Evolutionary conservation across 2,113 vertebrate species (phyloP).

Genomic region (Hepsetus odoe): DNA sequence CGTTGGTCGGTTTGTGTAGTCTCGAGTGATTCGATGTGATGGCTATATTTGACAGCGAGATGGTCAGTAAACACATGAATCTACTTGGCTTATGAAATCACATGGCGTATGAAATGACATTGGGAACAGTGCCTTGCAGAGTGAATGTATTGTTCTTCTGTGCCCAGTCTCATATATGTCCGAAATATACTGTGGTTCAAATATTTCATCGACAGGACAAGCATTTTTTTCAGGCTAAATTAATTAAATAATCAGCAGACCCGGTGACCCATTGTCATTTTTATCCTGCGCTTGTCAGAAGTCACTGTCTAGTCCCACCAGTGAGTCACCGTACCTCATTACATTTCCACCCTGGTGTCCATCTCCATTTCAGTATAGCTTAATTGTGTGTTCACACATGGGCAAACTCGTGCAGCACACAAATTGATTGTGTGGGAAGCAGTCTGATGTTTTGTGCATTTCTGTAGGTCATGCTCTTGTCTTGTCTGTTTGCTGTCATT

Average conservation of each 20-base stretch:
- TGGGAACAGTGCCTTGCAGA: constrained; percentile 43
- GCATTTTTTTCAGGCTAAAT: background rate
- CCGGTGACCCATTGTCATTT: constrained; percentile 43
- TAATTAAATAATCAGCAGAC: background rate
- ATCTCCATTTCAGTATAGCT: constrained; percentile 28
- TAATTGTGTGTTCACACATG: constrained; percentile 8
- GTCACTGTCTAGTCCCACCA: constrained; percentile 41
- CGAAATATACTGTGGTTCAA: background rate
- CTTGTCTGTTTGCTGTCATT: constrained; percentile 11
- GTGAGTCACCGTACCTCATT: constrained; percentile 11
- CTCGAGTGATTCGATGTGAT: background rate
- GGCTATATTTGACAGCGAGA: background rate
- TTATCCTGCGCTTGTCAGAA: constrained; percentile 5
- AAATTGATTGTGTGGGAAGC: constrained; percentile 4
- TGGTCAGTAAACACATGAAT: constrained; percentile 59
- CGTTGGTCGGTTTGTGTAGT: background rate
- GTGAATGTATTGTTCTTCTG: background rate
- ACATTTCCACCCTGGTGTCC: constrained; percentile 22
- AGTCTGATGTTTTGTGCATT: background rate
- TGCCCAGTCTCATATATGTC: background rate
- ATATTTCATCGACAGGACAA: too few species aligned
- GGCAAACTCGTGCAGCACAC: background rate
- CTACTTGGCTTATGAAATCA: too few species aligned
- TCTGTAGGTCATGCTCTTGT: background rate
- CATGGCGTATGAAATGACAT: constrained; percentile 52